Conservation (phyloP, 2,113 vertebrate genomes). For the Calcarius ornatus region DNA sequence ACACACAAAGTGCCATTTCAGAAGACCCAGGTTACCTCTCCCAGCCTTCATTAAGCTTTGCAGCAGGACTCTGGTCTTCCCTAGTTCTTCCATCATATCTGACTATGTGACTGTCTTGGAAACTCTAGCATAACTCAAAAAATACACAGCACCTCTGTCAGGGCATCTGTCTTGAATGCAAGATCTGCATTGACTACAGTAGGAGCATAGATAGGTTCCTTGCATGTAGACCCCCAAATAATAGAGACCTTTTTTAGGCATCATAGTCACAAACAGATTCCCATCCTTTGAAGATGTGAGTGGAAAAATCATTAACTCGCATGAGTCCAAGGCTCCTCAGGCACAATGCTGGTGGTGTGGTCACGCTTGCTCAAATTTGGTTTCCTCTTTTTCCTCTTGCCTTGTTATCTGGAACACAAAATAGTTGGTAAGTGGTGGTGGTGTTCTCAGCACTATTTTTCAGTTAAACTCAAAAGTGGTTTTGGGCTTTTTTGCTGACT, state of each 20-base stretch:
- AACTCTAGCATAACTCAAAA: background rate
- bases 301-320: background rate
- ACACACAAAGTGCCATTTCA: background rate
- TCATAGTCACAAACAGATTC: background rate
- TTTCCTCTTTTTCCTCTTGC: background rate
- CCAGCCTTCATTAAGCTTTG: background rate
- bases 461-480: background rate
- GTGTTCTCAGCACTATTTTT: background rate
- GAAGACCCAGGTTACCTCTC: background rate
- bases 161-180: background rate
- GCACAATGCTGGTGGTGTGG: background rate
- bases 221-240: background rate
- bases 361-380: background rate
- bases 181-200: background rate
- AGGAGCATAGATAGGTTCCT: background rate
- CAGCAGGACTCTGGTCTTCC: background rate
- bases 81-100: background rate
- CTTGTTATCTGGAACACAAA: background rate
- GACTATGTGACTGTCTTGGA: background rate
- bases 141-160: background rate
- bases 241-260: fast-evolving
- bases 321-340: background rate
- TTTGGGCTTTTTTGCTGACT: background rate
- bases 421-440: fast-evolving
- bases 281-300: background rate